A percentile compares a stretch with the other conserved stretches of the same genome.
phyloP scores from a whole-genome alignment of 2,888 invertebrate species.

The Chorisops tibialis region DNA sequence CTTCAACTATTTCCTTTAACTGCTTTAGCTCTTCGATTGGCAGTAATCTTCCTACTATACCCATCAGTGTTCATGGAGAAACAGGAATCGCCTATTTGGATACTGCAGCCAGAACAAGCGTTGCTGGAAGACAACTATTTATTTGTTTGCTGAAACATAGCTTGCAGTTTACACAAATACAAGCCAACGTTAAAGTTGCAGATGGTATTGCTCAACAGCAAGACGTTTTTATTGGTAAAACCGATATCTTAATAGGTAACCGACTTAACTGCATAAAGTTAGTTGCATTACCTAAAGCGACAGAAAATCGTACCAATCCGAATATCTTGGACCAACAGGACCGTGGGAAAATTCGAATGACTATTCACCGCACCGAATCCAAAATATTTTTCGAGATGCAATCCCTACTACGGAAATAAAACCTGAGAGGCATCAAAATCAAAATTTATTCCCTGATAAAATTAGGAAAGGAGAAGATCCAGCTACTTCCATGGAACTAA shows the following conservation, averaged over 20 bases:
- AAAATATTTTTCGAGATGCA: too few relatives aligned
- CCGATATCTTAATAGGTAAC: constrained; percentile 17
- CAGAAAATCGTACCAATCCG: constrained; percentile 11
- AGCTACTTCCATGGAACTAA: too few relatives aligned
- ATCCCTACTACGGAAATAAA: too few relatives aligned
- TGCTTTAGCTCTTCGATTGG: constrained; percentile 2
- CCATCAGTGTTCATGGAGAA: constrained; percentile 28
- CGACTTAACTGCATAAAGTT: constrained; percentile 10
- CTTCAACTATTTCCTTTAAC: constrained; percentile 17
- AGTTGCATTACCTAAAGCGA: constrained; percentile 3
- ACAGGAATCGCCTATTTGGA: constrained; percentile 33
- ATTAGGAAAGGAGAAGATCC: too few relatives aligned
- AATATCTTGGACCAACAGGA: too few relatives aligned
- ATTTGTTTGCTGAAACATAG: background rate
- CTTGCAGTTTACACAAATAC: background rate
- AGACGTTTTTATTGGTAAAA: constrained; percentile 3
- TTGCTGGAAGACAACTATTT: constrained; percentile 28
- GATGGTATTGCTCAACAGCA: constrained; percentile 3
- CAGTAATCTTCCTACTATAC: constrained; percentile 24
- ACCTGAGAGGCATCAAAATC: too few relatives aligned
- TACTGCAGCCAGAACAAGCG: constrained; percentile 33
- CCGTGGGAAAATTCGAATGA: too few relatives aligned
- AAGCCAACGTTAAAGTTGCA: constrained; percentile 7
- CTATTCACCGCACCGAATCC: too few relatives aligned
- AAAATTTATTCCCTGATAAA: too few relatives aligned